Evolutionary conservation across 2,797 vertebrate genomes (phyloP), one percentile per base, ranked within the genome.

Genomic region (Natrix natrix): DNA sequence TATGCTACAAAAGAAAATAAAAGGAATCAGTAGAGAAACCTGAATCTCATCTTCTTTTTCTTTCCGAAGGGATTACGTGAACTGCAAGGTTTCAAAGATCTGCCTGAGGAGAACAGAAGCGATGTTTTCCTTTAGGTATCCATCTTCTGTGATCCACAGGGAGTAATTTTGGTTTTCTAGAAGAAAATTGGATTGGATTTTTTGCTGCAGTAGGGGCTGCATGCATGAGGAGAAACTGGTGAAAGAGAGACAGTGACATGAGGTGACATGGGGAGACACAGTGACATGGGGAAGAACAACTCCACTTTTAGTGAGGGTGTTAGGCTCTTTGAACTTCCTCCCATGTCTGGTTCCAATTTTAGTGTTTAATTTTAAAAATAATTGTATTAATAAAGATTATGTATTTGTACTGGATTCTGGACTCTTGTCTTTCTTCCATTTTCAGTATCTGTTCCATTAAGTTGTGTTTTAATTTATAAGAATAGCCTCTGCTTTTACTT

Each of bases 61-160:
- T 94, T 93, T 59, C 95, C 89, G 88, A 96, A 99, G 98, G 98
- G 98, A 66, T 97, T 99, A 94, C 96, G 98, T 95, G 98, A 99
- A 96, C 97, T 99, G 61, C 98, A 99, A 95, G 98, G 98, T 14
- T 96, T 99, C 56, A 95, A 95, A 1, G 98, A 98, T 90, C 94
- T 97, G 26, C 97, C 98, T 0, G 98, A 98, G 55, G 95, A 87
- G 55, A 91, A 92, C 91, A 95, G 92, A 83, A 95, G 95, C 96
- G 97, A 98, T 1, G 87, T 97, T 37, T 14, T 96, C 52, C 61
- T 90, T 28, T 94, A 91, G 59, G 11, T 11, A 11, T n/a, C 24
- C 48, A 94, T 90, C 94, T 87, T 93, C 56, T 90, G 86, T 63
- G 52, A 32, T 60, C 43, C 57, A 20, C 13, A 87, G 55, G 22